Conservation (phyloP, 2,888 invertebrate genomes). For the Trichopoda pennipes region DNA sequence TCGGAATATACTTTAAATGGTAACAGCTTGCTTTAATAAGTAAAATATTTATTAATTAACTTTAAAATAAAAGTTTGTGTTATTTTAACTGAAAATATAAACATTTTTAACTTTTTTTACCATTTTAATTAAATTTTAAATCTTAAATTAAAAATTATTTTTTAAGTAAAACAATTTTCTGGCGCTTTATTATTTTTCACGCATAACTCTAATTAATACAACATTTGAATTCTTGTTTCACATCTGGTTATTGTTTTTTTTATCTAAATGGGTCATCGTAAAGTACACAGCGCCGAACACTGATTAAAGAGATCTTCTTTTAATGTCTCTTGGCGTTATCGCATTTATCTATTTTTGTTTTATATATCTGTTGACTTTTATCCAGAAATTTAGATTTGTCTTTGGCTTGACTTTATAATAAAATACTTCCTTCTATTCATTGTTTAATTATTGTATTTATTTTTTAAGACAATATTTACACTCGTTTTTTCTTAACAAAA, state of each 20-base stretch:
- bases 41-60: too few relatives aligned
- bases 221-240: constrained; percentile 27
- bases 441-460: background rate
- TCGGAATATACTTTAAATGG: too few relatives aligned
- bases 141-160: too few relatives aligned
- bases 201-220: constrained; percentile 2
- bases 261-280: constrained; percentile 65
- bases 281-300: background rate
- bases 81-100: background rate
- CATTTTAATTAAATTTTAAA: background rate
- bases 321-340: constrained; percentile 31
- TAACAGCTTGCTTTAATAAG: too few relatives aligned
- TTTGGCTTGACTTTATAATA: constrained; percentile 23
- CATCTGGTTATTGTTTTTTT: constrained; percentile 23
- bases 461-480: constrained; percentile 13
- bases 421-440: background rate
- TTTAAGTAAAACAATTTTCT: constrained; percentile 7
- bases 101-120: background rate
- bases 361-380: background rate
- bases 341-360: background rate
- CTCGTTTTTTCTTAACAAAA: background rate
- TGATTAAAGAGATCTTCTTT: background rate
- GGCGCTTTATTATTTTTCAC: constrained; percentile 29
- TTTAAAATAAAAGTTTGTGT: background rate
- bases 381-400: too few relatives aligned